Base-by-base conservation (phyloP, 2,888 invertebrate genomes). In the Apodemia zela region DNA sequence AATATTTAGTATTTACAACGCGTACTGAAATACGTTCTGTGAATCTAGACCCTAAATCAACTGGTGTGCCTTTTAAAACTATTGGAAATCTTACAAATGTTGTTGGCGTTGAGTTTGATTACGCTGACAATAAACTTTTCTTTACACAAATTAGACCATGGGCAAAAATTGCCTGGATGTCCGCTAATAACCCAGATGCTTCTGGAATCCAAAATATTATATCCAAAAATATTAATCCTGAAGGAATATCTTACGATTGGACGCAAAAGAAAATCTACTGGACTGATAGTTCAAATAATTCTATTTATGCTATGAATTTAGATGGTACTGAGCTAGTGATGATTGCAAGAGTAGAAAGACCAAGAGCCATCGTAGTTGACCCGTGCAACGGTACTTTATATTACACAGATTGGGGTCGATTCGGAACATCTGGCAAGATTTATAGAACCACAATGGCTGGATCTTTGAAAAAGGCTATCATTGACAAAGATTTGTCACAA, bases 171-270 rank as follows among this genome's bases (percentile, higher is more conserved):
- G 97, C 95, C 0, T 96, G 95, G 93, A 94, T 97, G 81, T 93
- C 95, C 0, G 94, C 96, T 0, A 94, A 94, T 62, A 94, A 93
- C 68, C 97, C 97, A 0, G 93, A 93, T 1, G 82, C 88, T 3
- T 81, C 89, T 5, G 93, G 93, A 60, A 94, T 95, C 6, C 94
- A 94, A 59, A 94, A 94, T 63, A 94, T 97, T 1, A 93, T 97
- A 42, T 94, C 86, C 71, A 95, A 95, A 77, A 96, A 96, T 25
- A 97, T 98, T 63, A 98, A 97, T 84, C 98, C 98, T 0, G 98
- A 98, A 82, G 98, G 98, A 5, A 96, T 98, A 68, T 97, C 98
- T 0, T 98, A 98, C 79, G 99, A 99, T 79, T 99, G 99, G 99
- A 97, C 99, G 0, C 98, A 98, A 72, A 97, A 97, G 80, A 99